Percentiles rank a stretch among this genome's conserved stretches.
phyloP scores from a whole-genome alignment of 2,888 invertebrate species.

The Galerucella nymphaeae region DNA sequence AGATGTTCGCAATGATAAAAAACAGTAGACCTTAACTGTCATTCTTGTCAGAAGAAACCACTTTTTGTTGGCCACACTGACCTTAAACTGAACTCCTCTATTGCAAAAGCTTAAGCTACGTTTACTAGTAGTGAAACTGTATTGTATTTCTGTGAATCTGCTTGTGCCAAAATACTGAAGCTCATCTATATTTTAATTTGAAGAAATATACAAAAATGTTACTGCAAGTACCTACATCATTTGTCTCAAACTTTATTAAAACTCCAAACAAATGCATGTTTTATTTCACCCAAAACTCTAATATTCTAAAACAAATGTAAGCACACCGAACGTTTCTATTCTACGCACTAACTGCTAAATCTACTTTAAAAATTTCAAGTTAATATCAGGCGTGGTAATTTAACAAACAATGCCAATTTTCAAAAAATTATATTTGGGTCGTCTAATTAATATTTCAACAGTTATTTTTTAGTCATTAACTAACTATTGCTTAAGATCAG shows the following conservation, averaged over 20 bases:
- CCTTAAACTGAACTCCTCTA: too few relatives aligned
- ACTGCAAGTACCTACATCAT: neutral
- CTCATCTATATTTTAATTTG: neutral
- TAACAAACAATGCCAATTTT: neutral
- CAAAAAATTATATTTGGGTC: neutral
- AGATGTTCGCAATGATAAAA: too few relatives aligned
- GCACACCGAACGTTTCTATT: neutral
- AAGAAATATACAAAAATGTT: neutral
- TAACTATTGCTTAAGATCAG: too few relatives aligned
- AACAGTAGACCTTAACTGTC: too few relatives aligned
- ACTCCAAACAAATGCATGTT: neutral
- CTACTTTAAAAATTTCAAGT: neutral
- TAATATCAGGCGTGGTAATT: slow-evolving; percentile 1
- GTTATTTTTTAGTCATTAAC: neutral
- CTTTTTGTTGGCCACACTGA: too few relatives aligned
- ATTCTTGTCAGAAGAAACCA: too few relatives aligned
- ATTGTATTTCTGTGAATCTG: too few relatives aligned
- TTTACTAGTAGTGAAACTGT: too few relatives aligned
- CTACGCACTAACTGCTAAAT: neutral
- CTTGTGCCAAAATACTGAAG: neutral
- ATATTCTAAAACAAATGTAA: neutral
- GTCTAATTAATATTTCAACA: neutral
- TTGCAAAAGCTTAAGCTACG: too few relatives aligned
- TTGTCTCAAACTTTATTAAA: neutral
- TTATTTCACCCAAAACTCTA: neutral